Base-by-base conservation (phyloP, 2,888 invertebrate species). In the Ferdinandea cuprea region DNA sequence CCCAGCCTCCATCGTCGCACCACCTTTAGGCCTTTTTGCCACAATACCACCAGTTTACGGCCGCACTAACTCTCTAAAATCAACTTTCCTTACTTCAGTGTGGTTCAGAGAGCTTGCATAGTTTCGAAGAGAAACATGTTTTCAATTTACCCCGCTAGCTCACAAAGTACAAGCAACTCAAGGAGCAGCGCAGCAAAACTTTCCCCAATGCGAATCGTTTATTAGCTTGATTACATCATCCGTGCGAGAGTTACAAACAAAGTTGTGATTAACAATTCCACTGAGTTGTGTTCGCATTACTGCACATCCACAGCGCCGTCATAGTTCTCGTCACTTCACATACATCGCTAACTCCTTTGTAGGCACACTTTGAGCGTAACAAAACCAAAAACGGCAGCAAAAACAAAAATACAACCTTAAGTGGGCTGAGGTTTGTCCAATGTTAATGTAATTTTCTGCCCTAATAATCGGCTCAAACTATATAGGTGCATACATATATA, bases 181-280 rank as follows among this genome's bases (percentile, higher is more conserved):
- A 81, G 74, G 65, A 81, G 65, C n/a, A n/a, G n/a, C n/a, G n/a
- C n/a, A 48, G 50, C 52, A 66, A 71, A 81, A 81, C 32, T 77
- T 81, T 77, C 25, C 61, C 50, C 65, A 76, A 65, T 81, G 65
- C 44, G 63, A 76, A 81, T 52, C 80, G 59, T 72, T 81, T 81
- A 71, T 66, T 59, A 66, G 59, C 66, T 61, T 66, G 35, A 65
- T 48, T 77, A 42, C 68, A 63, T 66, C 74, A 74, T 48, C 77
- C 81, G 71, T 77, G 65, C 65, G 17, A 66, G 37, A 56, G 69
- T 63, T 54, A 71, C 46, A 72, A 71, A 77, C 63, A 59, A 81
- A 77, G 65, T 65, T 81, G 42, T 63, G 59, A 77, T 81, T 77
- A 81, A 77, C 77, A 76, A 71, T 77, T 77, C 48, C 61, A 46